These are phyloP conservation scores for Vimba vimba DNA, from an alignment of 2,113 vertebrate genomes.

Conservation along the genomic window DNA sequence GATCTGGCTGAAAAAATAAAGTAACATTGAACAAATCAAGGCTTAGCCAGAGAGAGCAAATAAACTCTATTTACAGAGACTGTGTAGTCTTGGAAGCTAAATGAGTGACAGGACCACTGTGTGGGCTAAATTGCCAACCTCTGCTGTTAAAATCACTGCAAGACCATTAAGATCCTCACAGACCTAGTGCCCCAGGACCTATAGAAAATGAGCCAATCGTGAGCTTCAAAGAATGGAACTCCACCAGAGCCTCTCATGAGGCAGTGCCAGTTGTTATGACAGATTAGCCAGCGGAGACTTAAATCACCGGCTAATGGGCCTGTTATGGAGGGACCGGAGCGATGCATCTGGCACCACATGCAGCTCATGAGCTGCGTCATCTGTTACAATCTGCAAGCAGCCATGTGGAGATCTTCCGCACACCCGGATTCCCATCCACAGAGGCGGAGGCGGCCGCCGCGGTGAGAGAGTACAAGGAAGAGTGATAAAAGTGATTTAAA, in stretches of 20 bases:
- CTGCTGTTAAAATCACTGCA: slow-evolving; percentile 32
- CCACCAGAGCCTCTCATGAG: slow-evolving; percentile 28
- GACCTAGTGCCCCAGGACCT: slow-evolving; percentile 22
- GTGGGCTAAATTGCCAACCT: slow-evolving; percentile 20
- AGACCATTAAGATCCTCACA: background rate
- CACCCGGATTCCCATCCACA: slow-evolving; percentile 19
- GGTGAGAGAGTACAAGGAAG: background rate
- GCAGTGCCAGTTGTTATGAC: slow-evolving; percentile 50
- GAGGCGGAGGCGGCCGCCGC: background rate
- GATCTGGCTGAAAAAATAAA: background rate
- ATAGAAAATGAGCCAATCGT: slow-evolving; percentile 25
- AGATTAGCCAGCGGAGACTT: slow-evolving; percentile 60
- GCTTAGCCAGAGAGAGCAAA: background rate
- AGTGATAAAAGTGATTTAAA: slow-evolving; percentile 44
- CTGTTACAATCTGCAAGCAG: slow-evolving; percentile 49
- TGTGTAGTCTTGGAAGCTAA: background rate
- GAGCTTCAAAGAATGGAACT: slow-evolving; percentile 42
- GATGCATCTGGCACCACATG: slow-evolving; percentile 55
- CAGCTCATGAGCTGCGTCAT: slow-evolving; percentile 52
- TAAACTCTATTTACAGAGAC: too few species aligned
- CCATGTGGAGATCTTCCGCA: slow-evolving; percentile 38
- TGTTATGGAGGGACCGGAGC: slow-evolving; percentile 56
- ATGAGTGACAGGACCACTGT: slow-evolving; percentile 21
- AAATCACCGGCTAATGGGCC: slow-evolving; percentile 63
- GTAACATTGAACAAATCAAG: background rate